Evolutionary conservation across 2,888 invertebrate genomes (phyloP).

Genomic region (Parnassius mnemosyne): DNA sequence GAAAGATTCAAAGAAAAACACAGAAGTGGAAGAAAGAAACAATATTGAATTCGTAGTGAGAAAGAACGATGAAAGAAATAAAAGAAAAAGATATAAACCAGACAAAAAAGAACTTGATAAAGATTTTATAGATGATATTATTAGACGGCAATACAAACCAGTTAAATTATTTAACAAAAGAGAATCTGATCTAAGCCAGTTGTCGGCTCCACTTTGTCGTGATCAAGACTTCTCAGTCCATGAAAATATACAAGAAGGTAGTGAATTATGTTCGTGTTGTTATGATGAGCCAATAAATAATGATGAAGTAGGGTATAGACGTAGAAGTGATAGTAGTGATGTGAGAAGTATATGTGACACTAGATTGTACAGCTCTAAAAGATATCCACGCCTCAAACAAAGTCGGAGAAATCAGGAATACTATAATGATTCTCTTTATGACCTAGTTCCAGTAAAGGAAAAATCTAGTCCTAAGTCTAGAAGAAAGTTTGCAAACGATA

Average conservation of each 20-base stretch:
- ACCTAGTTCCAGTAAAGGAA: constrained; percentile 68
- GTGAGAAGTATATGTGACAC: constrained; percentile 63
- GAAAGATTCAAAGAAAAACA: constrained; percentile 34
- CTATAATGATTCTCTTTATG: constrained; percentile 62
- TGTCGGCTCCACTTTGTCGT: constrained; percentile 66
- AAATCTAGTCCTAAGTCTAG: constrained; percentile 64
- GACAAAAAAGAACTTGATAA: constrained; percentile 45
- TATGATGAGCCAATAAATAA: constrained; percentile 36
- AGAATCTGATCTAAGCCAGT: constrained; percentile 59
- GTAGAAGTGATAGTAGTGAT: constrained; percentile 42
- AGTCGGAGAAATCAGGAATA: constrained; percentile 40
- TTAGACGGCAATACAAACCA: constrained; percentile 63
- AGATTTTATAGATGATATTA: constrained; percentile 65
- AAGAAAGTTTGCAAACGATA: constrained; percentile 53
- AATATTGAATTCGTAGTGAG: constrained; percentile 32
- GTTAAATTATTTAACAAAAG: constrained; percentile 56
- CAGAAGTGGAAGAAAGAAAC: constrained; percentile 35
- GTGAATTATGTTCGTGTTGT: constrained; percentile 58
- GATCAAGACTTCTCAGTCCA: constrained; percentile 53
- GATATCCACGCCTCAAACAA: constrained; percentile 40
- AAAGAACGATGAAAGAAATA: constrained; percentile 34
- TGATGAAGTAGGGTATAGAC: constrained; percentile 32
- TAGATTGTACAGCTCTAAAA: constrained; percentile 54
- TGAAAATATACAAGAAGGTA: constrained; percentile 45
- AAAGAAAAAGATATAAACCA: constrained; percentile 35